These are phyloP conservation scores for Hemaris fuciformis DNA, from an alignment of 2,888 invertebrate species.

Conservation along the genomic window DNA sequence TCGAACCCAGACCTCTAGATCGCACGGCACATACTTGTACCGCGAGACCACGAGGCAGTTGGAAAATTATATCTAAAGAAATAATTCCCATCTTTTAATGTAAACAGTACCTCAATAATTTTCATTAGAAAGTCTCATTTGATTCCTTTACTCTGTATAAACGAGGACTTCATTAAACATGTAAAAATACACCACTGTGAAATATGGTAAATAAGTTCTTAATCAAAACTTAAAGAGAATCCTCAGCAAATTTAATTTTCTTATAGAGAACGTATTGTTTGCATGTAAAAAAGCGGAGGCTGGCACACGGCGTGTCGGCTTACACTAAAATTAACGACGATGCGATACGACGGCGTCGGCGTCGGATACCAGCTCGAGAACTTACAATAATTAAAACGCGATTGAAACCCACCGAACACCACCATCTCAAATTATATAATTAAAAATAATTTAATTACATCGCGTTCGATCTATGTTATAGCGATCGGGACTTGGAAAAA, in stretches of 20 bases:
- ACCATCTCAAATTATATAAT: conserved; percentile 64
- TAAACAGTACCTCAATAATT: too few relatives aligned
- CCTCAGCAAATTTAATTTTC: conserved; percentile 10
- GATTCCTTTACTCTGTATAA: neutral
- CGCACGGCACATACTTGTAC: too few relatives aligned
- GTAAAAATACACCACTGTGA: neutral
- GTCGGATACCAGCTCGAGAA: conserved; percentile 40
- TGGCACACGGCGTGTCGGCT: conserved; percentile 29
- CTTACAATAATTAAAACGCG: conserved; percentile 63
- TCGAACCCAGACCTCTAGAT: too few relatives aligned
- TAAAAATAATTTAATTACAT: conserved; percentile 63
- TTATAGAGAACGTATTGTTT: conserved; percentile 27
- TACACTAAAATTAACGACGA: conserved; percentile 47
- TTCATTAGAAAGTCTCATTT: too few relatives aligned
- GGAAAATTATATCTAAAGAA: too few relatives aligned
- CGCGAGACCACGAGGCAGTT: too few relatives aligned
- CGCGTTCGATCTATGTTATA: conserved; percentile 10
- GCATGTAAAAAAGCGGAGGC: conserved; percentile 24
- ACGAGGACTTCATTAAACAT: neutral
- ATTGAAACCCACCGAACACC: conserved; percentile 49
- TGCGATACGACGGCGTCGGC: conserved; percentile 15
- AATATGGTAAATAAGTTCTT: neutral
- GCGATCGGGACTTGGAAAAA: neutral
- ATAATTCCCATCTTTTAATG: too few relatives aligned
- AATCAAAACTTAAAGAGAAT: conserved; percentile 14